A percentile compares a stretch with the other conserved stretches of the same genome.
These are phyloP conservation scores for Drosophila algonquin DNA, from an alignment of 2,888 invertebrate genomes.

Conservation along the genomic window DNA sequence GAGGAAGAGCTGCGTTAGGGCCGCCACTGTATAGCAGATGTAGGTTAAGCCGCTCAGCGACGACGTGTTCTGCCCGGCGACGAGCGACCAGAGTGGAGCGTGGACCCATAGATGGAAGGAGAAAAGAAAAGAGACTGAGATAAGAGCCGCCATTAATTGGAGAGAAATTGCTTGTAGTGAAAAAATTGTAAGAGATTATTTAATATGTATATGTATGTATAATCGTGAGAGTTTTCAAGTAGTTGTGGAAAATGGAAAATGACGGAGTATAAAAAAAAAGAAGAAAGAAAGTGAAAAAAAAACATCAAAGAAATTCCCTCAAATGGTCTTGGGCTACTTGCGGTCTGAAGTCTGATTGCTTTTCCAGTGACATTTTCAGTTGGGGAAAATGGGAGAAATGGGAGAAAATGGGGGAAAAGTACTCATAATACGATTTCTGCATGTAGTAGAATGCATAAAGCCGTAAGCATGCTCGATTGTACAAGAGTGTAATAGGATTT, in stretches of 20 bases:
- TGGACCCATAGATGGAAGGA: slow-evolving; percentile 5
- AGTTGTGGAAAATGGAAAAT: slow-evolving; percentile 8
- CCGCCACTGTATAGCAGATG: slow-evolving; percentile 79
- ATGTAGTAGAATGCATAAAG: slow-evolving; percentile 28
- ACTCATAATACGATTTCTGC: slow-evolving; percentile 30
- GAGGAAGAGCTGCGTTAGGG: slow-evolving; percentile 79
- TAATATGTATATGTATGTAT: slow-evolving; percentile 8
- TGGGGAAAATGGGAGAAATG: slow-evolving; percentile 3
- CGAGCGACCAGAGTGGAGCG: slow-evolving; percentile 7
- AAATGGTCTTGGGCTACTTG: slow-evolving; percentile 32
- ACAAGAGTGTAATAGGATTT: slow-evolving; percentile 22
- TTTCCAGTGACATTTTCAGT: slow-evolving; percentile 29
- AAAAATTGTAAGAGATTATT: slow-evolving; percentile 19
- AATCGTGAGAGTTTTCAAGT: slow-evolving; percentile 7
- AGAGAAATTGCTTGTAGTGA: slow-evolving; percentile 23
- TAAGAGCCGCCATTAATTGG: slow-evolving; percentile 50
- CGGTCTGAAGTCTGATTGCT: slow-evolving; percentile 30
- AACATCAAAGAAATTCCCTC: slow-evolving; percentile 24
- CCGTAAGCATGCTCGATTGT: slow-evolving; percentile 30
- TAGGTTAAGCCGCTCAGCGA: slow-evolving; percentile 79
- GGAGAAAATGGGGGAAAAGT: slow-evolving; percentile 14
- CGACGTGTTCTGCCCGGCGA: slow-evolving; percentile 71
- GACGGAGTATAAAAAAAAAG: not conserved
- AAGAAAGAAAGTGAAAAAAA: slow-evolving; percentile 4
- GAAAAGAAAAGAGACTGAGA: slow-evolving; percentile 24